These are phyloP conservation scores for Hylia prasina DNA, from an alignment of 2,113 vertebrate genomes.

Conservation along the genomic window DNA sequence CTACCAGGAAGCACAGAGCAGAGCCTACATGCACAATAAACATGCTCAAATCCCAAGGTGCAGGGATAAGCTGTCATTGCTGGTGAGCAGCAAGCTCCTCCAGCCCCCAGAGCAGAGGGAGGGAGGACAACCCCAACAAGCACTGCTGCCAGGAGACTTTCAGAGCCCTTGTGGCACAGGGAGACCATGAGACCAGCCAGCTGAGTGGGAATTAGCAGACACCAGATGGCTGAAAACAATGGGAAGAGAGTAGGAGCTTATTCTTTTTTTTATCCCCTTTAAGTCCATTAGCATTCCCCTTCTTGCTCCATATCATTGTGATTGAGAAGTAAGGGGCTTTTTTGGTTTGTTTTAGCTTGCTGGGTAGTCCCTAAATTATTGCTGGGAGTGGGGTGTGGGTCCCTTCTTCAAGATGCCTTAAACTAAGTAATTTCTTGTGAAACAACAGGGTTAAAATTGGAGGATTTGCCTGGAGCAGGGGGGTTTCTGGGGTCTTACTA, in stretches of 20 bases:
- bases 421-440: background rate
- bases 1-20: background rate
- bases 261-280: background rate
- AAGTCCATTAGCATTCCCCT: background rate
- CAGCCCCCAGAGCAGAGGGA: background rate
- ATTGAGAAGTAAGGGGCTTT: background rate
- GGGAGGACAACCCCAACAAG: background rate
- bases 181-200: background rate
- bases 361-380: background rate
- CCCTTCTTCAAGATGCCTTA: background rate
- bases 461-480: background rate
- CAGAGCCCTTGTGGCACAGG: background rate
- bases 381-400: background rate
- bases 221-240: background rate
- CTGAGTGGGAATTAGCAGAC: background rate
- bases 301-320: background rate
- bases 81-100: background rate
- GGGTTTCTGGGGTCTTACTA: background rate
- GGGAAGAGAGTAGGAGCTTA: background rate
- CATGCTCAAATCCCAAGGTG: background rate
- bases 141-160: background rate
- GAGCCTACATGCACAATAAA: background rate
- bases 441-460: background rate
- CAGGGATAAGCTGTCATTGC: rapidly evolving
- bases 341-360: background rate